Base-by-base conservation (phyloP, 2,797 vertebrate genomes). In the Ispidina picta region DNA sequence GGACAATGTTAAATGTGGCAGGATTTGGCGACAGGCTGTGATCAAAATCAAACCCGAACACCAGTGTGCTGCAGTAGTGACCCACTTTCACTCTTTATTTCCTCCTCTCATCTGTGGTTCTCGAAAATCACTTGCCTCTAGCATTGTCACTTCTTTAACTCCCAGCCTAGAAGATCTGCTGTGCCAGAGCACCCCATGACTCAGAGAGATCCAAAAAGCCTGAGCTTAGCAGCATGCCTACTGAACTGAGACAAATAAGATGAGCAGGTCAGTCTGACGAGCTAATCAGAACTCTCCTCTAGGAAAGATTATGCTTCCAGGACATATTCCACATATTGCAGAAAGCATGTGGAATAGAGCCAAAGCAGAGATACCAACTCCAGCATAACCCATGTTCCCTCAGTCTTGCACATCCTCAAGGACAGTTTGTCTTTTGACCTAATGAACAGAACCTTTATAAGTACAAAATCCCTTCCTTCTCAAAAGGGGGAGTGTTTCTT, bases 241-340 rank as follows among this genome's bases (percentile, higher is more conserved):
- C 90, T 97, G 96, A 96, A 96, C 95, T 96, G 96, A 97, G 92
- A 96, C 95, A 95, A 96, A 97, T 97, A 96, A 94, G 95, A 96
- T 95, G 96, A 97, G 96, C 95, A 97, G 96, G 96, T 96, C 96
- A 97, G 95, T 96, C 96, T 96, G 96, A 97, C 68, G 94, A 97
- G 95, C 95, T 97, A 96, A 97, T 97, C 95, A 97, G 94, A 96
- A 95, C 95, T 96, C 96, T 97, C 94, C 96, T 97, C 93, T 95
- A 96, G 92, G 95, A 96, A 95, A 95, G 95, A 97, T 97, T 95
- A 96, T 94, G 91, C 92, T 96, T 97, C 87, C 92, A 96, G 94
- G 96, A 97, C 95, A 96, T 96, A 96, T 83, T 94, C 95, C 92
- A 96, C 96, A 95, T 92, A 95, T 89, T 96, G 96, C 93, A 96